Evolutionary conservation across 2,797 vertebrate species (phyloP).

Genomic region (Mormyrus proboscirostris): DNA sequence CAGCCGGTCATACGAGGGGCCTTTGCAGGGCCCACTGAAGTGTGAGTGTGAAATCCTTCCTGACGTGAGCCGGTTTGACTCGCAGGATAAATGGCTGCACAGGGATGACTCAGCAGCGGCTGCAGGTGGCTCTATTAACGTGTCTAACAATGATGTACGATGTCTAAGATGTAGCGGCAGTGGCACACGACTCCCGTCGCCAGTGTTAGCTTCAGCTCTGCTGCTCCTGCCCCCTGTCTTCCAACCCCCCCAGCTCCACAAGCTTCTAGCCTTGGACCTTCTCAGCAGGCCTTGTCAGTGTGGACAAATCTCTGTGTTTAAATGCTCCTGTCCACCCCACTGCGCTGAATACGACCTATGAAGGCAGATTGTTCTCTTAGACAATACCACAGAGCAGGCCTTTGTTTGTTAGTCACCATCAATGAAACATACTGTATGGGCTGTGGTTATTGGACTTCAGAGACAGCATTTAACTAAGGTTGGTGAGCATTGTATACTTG

Average conservation of each 20-base stretch:
- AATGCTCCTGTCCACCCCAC: neutral
- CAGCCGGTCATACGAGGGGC: neutral
- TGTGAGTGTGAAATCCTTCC: neutral
- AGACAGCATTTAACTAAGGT: neutral
- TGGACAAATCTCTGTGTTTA: conserved; percentile 7
- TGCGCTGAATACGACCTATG: neutral
- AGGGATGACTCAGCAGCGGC: conserved; percentile 11
- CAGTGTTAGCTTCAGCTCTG: conserved; percentile 26
- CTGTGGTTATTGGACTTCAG: neutral
- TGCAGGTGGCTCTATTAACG: conserved; percentile 50
- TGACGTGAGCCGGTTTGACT: neutral
- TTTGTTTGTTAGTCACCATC: conserved; percentile 1
- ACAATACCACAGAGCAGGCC: neutral
- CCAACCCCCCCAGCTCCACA: neutral
- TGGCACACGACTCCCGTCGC: conserved; percentile 15
- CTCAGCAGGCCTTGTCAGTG: conserved; percentile 2
- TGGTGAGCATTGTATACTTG: neutral
- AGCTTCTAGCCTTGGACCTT: conserved; percentile 4
- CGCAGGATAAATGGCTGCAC: neutral
- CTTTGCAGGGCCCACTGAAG: neutral
- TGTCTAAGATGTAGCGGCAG: conserved; percentile 36
- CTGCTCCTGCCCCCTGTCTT: neutral
- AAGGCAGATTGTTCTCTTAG: neutral
- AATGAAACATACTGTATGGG: neutral
- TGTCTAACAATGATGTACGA: conserved; percentile 42